Evolutionary conservation across 2,113 vertebrate species (phyloP).

Genomic region (Catharus bicknelli): DNA sequence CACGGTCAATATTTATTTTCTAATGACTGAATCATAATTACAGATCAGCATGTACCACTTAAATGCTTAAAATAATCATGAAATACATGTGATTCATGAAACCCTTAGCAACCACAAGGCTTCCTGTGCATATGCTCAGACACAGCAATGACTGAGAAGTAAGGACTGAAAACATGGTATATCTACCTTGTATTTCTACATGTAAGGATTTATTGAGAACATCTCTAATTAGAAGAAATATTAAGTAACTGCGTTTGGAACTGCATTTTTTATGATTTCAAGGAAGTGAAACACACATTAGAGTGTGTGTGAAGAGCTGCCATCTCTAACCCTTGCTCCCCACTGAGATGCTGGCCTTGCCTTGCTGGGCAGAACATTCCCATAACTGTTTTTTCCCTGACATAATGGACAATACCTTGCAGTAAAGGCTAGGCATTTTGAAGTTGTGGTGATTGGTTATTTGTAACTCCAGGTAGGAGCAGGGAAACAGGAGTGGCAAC

Average conservation of each 20-base stretch:
- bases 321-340: not conserved
- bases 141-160: not conserved
- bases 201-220: not conserved
- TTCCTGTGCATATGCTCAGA: slow-evolving; percentile 40
- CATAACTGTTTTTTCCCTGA: not conserved
- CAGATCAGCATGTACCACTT: slow-evolving; percentile 32
- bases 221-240: not conserved
- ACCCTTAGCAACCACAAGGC: slow-evolving; percentile 20
- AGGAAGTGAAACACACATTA: not conserved
- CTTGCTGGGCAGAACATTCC: not conserved
- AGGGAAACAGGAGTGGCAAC: not conserved
- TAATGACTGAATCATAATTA: slow-evolving; percentile 42
- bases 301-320: not conserved
- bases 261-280: not conserved
- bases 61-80: slow-evolving; percentile 42
- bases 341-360: not conserved
- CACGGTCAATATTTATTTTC: slow-evolving; percentile 44
- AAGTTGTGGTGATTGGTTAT: not conserved
- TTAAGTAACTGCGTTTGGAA: not conserved
- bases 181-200: not conserved
- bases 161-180: not conserved
- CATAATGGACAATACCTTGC: not conserved
- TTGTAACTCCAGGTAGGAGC: not conserved
- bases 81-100: slow-evolving; percentile 45
- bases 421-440: not conserved